These are phyloP conservation scores for Craseonycteris thonglongyai DNA, from an alignment of 2,113 vertebrate species.

Conservation along the genomic window DNA sequence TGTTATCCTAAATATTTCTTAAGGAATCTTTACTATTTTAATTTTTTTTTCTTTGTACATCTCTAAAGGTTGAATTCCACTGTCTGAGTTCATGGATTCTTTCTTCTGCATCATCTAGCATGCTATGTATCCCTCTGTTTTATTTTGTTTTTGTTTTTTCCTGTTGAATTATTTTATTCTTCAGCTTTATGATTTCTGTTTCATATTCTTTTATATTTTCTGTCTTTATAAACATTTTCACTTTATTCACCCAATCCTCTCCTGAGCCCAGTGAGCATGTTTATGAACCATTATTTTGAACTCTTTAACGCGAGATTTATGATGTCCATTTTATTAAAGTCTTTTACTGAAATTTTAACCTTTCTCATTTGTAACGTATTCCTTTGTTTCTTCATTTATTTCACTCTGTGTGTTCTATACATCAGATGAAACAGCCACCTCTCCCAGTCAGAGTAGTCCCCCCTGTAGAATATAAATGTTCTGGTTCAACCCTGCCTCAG, in stretches of 20 bases:
- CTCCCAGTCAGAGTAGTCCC: background rate
- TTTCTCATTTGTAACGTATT: background rate
- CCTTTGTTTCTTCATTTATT: background rate
- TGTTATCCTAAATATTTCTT: background rate
- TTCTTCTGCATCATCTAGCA: background rate
- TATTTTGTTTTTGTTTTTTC: no score
- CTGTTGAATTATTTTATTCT: background rate
- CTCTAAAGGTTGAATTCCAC: background rate
- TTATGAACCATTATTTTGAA: background rate
- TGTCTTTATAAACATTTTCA: background rate
- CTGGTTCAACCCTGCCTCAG: background rate
- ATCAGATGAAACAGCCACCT: background rate
- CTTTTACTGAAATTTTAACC: background rate
- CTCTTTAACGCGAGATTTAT: background rate
- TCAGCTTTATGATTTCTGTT: background rate
- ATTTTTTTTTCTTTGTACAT: background rate
- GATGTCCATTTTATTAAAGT: background rate
- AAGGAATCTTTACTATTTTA: background rate
- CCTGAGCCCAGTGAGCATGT: background rate
- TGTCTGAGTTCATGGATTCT: background rate
- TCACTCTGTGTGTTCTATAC: background rate
- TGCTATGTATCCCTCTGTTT: background rate
- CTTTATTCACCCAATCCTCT: background rate
- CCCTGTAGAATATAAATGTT: background rate
- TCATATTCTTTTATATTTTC: background rate